phyloP scores from a whole-genome alignment of 2,888 invertebrate species.

The Trichopoda pennipes region DNA sequence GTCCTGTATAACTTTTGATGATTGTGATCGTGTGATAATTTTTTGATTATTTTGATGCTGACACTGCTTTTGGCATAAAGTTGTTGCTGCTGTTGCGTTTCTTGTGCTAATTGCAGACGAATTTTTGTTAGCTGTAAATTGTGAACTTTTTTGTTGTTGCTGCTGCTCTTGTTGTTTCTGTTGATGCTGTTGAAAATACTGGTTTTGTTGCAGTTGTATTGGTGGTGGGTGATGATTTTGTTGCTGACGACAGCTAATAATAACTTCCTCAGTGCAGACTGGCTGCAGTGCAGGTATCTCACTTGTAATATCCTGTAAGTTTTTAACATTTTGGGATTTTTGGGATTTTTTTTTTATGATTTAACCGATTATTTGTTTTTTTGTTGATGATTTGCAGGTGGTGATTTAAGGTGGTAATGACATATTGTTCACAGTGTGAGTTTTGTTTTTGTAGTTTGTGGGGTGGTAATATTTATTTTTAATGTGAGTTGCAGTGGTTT shows the following conservation, averaged over 20 bases:
- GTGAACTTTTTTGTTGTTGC: slow-evolving; percentile 44
- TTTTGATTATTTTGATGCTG: slow-evolving; percentile 71
- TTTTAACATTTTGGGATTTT: slow-evolving; percentile 34
- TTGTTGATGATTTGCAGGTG: slow-evolving; percentile 39
- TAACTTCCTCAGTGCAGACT: slow-evolving; percentile 74
- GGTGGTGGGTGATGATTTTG: slow-evolving; percentile 31
- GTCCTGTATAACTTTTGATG: slow-evolving; percentile 75
- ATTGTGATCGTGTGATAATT: slow-evolving; percentile 78
- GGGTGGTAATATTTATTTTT: slow-evolving; percentile 37
- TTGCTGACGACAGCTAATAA: slow-evolving; percentile 74
- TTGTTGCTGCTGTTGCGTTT: slow-evolving; percentile 49
- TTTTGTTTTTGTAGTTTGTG: slow-evolving; percentile 36
- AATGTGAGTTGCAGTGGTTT: slow-evolving; percentile 61
- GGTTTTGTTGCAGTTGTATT: slow-evolving; percentile 64
- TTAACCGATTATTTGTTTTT: slow-evolving; percentile 35
- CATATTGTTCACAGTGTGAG: slow-evolving; percentile 35
- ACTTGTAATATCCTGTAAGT: slow-evolving; percentile 76
- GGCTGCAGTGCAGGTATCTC: slow-evolving; percentile 73
- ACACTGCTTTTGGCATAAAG: slow-evolving; percentile 24
- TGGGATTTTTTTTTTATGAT: slow-evolving; percentile 21
- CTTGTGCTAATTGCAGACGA: slow-evolving; percentile 70
- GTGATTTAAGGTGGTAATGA: slow-evolving; percentile 48
- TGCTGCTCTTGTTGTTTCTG: slow-evolving; percentile 65
- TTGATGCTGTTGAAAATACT: not conserved
- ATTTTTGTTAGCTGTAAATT: slow-evolving; percentile 46